Evolutionary conservation across 2,797 vertebrate genomes (phyloP), one percentile per base, ranked within the genome.

Genomic region (Rhabdomys pumilio): DNA sequence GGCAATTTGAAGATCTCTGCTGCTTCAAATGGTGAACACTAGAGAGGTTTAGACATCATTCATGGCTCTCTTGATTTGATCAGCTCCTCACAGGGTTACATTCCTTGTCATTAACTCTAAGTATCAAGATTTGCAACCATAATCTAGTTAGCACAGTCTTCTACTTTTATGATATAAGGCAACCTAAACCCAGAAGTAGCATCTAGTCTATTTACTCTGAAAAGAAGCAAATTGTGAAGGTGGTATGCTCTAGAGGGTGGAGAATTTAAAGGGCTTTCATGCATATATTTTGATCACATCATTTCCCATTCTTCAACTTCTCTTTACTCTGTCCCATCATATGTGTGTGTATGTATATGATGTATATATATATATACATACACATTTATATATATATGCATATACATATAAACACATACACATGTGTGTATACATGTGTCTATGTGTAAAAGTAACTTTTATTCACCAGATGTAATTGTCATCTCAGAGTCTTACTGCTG

Each of bases 51-150:
- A 14, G 12, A 6, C 38, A 12, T 89, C 67, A 84, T 26, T 8
- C 50, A 50, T 57, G 41, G 10, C 2, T 83, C 53, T 19, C 24
- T 22, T 53, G n/a, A 38, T 89, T 89, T 57, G 31, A 75, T 77
- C 53, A 89, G 22, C 26, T n/a, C 44, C 55, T 76, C 38, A 1
- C 10, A 55, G 53, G 0, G 77, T 84, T 24, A n/a, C 29, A 31
- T 10, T 65, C 38, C n/a, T 79, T 88, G 44, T 38, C 26, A 84
- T 55, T 83, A 84, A 87, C 53, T 95, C 41, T 61, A 61, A 89
- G 3, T 41, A 85, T 77, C 13, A 15, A 67, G 59, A 92, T 57
- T 94, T 63, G 1, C 26, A 77, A n/a, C 34, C 3, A 26, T 50
- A 88, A 82, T 53, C 63, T 2, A 15, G 41, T 77, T 11, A 59